These are phyloP conservation scores for Ophiothrix spiculata DNA, from an alignment of 35 echinoderm and acorn worm species.

Conservation along the genomic window DNA sequence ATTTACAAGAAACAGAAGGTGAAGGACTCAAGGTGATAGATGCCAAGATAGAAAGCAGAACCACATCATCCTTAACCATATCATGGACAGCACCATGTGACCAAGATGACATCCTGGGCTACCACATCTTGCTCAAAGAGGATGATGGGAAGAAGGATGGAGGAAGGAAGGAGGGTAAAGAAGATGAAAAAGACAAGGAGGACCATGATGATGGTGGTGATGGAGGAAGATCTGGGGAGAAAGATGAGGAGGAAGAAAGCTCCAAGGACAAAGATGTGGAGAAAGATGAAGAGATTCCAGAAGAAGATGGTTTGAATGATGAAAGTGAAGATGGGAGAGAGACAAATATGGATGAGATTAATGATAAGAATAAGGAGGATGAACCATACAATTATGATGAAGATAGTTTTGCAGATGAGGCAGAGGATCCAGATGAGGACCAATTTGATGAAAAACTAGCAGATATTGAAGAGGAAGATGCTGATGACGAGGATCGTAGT, in stretches of 20 bases:
- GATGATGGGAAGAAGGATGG: too few species aligned
- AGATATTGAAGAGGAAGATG: background rate
- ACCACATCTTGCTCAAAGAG: background rate
- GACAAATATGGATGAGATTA: background rate
- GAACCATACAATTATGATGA: background rate
- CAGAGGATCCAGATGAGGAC: background rate
- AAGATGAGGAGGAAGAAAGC: conserved; percentile 3
- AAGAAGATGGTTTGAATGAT: background rate
- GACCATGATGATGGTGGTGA: background rate
- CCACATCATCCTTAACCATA: background rate
- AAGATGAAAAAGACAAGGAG: background rate
- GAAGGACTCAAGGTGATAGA: background rate
- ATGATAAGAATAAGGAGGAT: background rate
- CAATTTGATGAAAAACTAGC: background rate
- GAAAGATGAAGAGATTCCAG: background rate
- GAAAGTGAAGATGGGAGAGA: background rate
- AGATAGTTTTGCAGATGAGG: background rate
- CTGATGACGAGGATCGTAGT: background rate
- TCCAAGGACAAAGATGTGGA: background rate
- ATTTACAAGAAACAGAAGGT: background rate
- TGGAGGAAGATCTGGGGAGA: background rate
- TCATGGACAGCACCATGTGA: conserved; percentile 14
- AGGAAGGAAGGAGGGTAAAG: background rate
- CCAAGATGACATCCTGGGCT: background rate
- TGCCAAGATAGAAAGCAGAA: background rate